Evolutionary conservation across 1,140 invertebrate genomes (phyloP), one percentile per base, ranked within the genome.

Genomic region (Lithobius niger): DNA sequence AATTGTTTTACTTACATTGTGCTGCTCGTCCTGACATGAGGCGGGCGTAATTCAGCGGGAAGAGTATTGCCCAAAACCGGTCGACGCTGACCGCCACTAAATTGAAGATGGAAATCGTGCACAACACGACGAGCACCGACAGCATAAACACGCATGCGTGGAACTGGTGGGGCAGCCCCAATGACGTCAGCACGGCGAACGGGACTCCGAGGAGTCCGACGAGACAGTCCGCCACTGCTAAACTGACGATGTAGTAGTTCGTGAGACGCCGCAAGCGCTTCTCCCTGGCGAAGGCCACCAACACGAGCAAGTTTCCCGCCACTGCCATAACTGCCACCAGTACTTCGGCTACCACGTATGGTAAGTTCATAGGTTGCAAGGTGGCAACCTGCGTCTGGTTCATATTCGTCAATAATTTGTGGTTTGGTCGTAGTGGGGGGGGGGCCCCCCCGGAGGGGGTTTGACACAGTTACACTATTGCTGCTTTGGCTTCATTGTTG

Each of bases 61-160:
- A 79, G 0, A 92, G 74, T 57, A 93, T 92, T 15, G 89, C 88
- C 88, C 88, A 91, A 68, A 91, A 93, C 42, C 89, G 77, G 74
- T 94, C 89, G 54, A 92, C 79, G 21, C 86, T 88, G 2, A 94
- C 88, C 1, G 87, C 89, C 0, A 94, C 84, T 61, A 94, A 70
- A 66, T 86, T 88, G 65, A 94, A 87, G 58, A 94, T 94, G 60
- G 87, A 90, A 61, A 89, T 87, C 27, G 89, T 93, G 64, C 89
- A 94, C 24, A 93, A 73, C 42, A 92, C 83, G 53, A 93, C 79
- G 56, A 94, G 74, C 28, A 91, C 69, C 0, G 87, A 91, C 2
- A 88, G 79, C 16, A 87, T 89, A 66, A 90, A 87, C 26, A 92
- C 72, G 68, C 88, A 92, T 15, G 83, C 81, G 67, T 88, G 78